These are phyloP conservation scores for Silurus glanis DNA, from an alignment of 2,113 vertebrate species.

Conservation along the genomic window DNA sequence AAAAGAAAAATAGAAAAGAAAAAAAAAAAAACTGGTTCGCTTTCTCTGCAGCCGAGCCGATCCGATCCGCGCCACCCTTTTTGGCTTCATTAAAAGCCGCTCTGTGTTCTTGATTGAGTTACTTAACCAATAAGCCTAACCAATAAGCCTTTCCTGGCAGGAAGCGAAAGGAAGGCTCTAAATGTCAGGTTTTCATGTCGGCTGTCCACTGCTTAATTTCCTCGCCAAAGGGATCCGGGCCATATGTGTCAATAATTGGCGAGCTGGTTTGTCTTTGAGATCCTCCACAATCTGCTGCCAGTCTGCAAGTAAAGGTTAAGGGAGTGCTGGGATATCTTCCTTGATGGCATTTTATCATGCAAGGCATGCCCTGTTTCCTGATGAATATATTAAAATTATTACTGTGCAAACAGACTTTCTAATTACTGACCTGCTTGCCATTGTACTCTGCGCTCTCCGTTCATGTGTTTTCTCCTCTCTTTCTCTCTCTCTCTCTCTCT, in stretches of 20 bases:
- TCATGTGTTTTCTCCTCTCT: conserved; percentile 53
- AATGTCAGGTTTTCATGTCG: conserved; percentile 51
- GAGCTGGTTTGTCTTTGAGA: conserved; percentile 64
- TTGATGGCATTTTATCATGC: conserved; percentile 83
- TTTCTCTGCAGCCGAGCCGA: conserved; percentile 10
- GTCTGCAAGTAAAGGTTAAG: conserved; percentile 76
- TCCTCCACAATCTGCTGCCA: conserved; percentile 67
- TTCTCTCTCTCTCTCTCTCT: conserved; percentile 29
- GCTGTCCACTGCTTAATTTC: conserved; percentile 43
- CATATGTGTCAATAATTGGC: conserved; percentile 56
- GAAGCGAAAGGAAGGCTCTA: conserved; percentile 46
- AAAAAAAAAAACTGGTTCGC: conserved; percentile 23
- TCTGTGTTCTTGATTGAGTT: conserved; percentile 48
- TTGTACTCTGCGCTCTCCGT: conserved; percentile 79
- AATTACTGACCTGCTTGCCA: conserved; percentile 86
- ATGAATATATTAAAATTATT: conserved; percentile 88
- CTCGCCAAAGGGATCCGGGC: conserved; percentile 45
- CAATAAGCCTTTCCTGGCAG: conserved; percentile 36
- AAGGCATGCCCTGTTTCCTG: conserved; percentile 82
- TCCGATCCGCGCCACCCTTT: background rate
- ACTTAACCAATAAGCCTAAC: conserved; percentile 51
- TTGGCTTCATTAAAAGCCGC: conserved; percentile 44
- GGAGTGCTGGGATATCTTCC: conserved; percentile 74
- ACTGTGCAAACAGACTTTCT: conserved; percentile 87
- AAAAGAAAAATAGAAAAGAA: background rate